Conservation (phyloP, 1,140 invertebrate genomes). For the Apis florea region DNA sequence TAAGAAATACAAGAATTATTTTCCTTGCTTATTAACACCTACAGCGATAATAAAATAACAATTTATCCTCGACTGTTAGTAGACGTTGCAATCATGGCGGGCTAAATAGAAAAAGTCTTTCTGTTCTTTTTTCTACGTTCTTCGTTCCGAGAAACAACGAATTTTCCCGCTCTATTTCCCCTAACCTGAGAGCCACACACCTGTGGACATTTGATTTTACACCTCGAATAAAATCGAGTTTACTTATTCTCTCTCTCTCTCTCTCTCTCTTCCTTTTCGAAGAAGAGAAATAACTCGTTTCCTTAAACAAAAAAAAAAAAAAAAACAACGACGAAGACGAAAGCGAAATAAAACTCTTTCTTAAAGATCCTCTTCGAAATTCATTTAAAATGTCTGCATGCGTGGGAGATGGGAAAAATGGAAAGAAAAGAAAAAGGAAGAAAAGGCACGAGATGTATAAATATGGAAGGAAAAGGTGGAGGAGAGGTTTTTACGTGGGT, state of each 20-base stretch:
- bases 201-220: background rate
- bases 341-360: no score
- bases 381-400: no score
- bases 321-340: background rate
- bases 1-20: no score
- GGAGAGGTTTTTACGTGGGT: slow-evolving; percentile 31
- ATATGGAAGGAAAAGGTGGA: background rate
- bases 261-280: no score
- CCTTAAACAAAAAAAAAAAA: background rate
- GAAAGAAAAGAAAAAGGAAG: background rate
- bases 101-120: slow-evolving; percentile 10
- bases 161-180: slow-evolving; percentile 45
- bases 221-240: background rate
- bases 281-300: no score
- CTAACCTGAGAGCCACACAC: background rate
- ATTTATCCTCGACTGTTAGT: slow-evolving; percentile 25
- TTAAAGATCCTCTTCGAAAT: no score
- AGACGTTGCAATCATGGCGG: background rate
- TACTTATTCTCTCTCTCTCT: no score
- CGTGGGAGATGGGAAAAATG: background rate
- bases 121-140: background rate
- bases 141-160: background rate
- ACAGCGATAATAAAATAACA: background rate
- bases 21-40: background rate
- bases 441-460: background rate